These are phyloP conservation scores for Moxostoma hubbsi DNA, from an alignment of 2,797 vertebrate genomes.

Conservation along the genomic window DNA sequence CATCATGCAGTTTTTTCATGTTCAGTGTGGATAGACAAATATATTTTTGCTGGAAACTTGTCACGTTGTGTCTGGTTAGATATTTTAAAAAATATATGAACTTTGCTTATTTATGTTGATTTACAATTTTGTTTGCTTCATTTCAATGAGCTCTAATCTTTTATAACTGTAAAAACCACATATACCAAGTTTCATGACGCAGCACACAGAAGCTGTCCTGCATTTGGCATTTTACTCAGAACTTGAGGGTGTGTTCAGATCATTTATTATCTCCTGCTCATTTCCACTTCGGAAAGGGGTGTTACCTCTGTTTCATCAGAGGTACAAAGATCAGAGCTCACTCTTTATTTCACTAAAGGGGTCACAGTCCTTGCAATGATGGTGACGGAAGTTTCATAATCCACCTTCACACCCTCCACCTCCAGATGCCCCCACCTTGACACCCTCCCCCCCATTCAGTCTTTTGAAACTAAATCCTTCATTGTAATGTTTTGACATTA, in stretches of 20 bases:
- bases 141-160: too few relatives aligned
- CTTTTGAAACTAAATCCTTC: slow-evolving; percentile 47
- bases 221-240: slow-evolving; percentile 1
- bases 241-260: slow-evolving; percentile 22
- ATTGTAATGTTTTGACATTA: slow-evolving; percentile 61
- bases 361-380: slow-evolving; percentile 67
- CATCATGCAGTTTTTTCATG: too few relatives aligned
- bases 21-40: too few relatives aligned
- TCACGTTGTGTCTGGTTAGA: too few relatives aligned
- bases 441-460: not conserved
- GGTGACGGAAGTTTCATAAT: slow-evolving; percentile 68
- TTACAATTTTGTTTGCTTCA: too few relatives aligned
- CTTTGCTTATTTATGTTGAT: too few relatives aligned
- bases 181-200: not conserved
- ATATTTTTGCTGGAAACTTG: too few relatives aligned
- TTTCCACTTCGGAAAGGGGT: slow-evolving; percentile 63
- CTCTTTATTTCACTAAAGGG: slow-evolving; percentile 73
- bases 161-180: too few relatives aligned
- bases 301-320: slow-evolving; percentile 69
- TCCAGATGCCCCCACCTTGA: slow-evolving; percentile 28
- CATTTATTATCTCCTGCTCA: slow-evolving; percentile 4
- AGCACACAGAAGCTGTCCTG: not conserved
- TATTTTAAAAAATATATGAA: too few relatives aligned
- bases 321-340: slow-evolving; percentile 73
- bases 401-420: slow-evolving; percentile 58